A percentile compares a stretch with the other conserved stretches of the same genome.
phyloP scores from a whole-genome alignment of 1,140 invertebrate species.

The Planococcus citri region DNA sequence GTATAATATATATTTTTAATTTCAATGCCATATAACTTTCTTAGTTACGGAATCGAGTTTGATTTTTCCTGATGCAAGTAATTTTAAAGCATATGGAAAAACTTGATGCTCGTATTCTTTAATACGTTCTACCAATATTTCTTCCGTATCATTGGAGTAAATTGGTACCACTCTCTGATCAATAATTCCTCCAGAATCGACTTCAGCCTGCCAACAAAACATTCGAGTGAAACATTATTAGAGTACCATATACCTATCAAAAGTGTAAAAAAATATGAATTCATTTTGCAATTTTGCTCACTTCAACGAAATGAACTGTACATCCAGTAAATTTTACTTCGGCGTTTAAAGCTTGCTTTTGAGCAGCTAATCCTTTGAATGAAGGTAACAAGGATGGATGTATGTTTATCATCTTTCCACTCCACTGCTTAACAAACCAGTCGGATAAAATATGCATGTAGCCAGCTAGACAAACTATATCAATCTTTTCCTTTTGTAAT shows the following conservation, averaged over 20 bases:
- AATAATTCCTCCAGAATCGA: conserved; percentile 90
- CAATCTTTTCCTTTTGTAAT: too few relatives aligned
- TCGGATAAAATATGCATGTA: conserved; percentile 80
- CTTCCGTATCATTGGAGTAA: conserved; percentile 59
- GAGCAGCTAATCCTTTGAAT: conserved; percentile 82
- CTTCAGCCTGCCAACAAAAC: conserved; percentile 51
- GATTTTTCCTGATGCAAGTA: too few relatives aligned
- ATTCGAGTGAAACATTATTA: background rate
- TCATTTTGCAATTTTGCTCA: too few relatives aligned
- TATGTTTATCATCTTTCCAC: conserved; percentile 77
- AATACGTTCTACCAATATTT: conserved; percentile 66
- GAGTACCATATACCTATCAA: too few relatives aligned
- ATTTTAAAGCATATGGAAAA: conserved; percentile 70
- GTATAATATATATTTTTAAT: too few relatives aligned
- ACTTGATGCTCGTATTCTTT: conserved; percentile 71
- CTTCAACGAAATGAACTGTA: conserved; percentile 90
- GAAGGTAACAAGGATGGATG: conserved; percentile 87
- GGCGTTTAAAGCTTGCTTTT: conserved; percentile 68
- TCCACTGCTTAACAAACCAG: conserved; percentile 66
- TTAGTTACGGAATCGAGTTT: too few relatives aligned
- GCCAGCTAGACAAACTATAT: conserved; percentile 87
- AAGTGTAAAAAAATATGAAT: too few relatives aligned
- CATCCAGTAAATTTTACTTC: conserved; percentile 78
- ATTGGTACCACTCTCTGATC: conserved; percentile 76
- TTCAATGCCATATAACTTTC: too few relatives aligned